Base-by-base conservation (phyloP, 1,140 invertebrate species). In the Bombus huntii region DNA sequence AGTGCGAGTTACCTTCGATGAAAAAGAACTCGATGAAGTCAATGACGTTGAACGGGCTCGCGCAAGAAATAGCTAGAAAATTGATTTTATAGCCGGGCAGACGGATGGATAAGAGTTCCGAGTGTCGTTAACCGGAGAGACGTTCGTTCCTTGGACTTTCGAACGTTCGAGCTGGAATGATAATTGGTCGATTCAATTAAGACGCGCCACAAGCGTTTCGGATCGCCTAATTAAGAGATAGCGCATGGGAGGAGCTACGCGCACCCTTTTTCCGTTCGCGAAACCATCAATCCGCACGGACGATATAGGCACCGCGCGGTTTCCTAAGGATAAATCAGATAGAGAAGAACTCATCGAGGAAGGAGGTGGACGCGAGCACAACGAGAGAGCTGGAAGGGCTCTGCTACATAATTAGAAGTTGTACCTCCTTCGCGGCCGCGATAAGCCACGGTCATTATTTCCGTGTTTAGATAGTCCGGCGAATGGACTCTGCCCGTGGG, bases 371-470 rank as follows among this genome's bases (percentile, higher is more conserved):
- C 87, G 84, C 22, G 70, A 42, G 37, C 9, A 71, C 15, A 10
- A 22, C 34, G 22, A 70, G 25, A 39, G 68, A 71, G 68, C 37
- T 22, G 13, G 0, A 42, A 42, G 34, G 70, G 77, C 34, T 71
- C 57, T 89, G 73, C 84, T 92, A 94, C 90, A 92, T 94, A 95
- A 95, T 95, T 95, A 94, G 92, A 93, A 92, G 93, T 94, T 95
- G 93, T 95, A 95, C 88, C 90, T 83, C 90, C 90, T 90, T 92
- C 90, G 83, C 71, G 78, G 82, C 62, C 59, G 84, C 86, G 94
- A 95, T 95, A 95, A 94, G 91, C 62, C 79, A 65, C 74, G 92
- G 91, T 94, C 94, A 93, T 95, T 95, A 95, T 94, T 94, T 93
- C 92, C 92, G 91, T 95, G 94, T 95, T 95, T 94, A 94, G 94